Evolutionary conservation across 2,888 invertebrate species (phyloP).

Genomic region (Scaeva pyrastri): DNA sequence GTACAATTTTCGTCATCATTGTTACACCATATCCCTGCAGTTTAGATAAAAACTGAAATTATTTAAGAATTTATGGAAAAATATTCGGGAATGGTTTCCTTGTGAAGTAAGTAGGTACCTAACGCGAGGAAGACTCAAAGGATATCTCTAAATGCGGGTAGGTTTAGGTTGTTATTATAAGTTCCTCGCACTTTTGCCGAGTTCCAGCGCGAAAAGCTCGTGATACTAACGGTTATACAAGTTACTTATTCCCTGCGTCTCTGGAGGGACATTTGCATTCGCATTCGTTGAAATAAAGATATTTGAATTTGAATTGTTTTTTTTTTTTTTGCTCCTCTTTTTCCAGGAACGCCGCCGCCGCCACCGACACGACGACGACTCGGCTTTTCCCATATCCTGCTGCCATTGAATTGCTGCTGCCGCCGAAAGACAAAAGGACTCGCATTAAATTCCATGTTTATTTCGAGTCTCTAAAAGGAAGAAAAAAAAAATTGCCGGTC

Average conservation of each 20-base stretch:
- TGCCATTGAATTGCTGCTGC: background rate
- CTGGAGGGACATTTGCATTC: slow-evolving; percentile 68
- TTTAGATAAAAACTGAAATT: slow-evolving; percentile 64
- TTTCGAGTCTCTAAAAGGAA: slow-evolving; percentile 45
- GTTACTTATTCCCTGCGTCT: slow-evolving; percentile 51
- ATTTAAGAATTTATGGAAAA: slow-evolving; percentile 74
- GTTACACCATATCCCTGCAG: slow-evolving; percentile 43
- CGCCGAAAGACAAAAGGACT: slow-evolving; percentile 55
- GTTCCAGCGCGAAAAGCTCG: background rate
- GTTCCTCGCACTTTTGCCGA: background rate
- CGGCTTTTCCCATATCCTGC: background rate
- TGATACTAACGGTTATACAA: slow-evolving; percentile 43
- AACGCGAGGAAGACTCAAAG: slow-evolving; percentile 19
- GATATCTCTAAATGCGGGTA: slow-evolving; percentile 13
- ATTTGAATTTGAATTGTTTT: slow-evolving; percentile 75
- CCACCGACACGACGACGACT: background rate
- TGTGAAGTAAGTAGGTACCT: slow-evolving; percentile 8
- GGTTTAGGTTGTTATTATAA: too few relatives aligned
- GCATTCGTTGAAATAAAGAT: slow-evolving; percentile 65
- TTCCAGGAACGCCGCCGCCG: too few relatives aligned
- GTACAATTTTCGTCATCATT: slow-evolving; percentile 13
- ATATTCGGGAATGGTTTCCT: slow-evolving; percentile 55
- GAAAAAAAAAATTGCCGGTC: background rate
- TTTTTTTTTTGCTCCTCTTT: slow-evolving; percentile 21
- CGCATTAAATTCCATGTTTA: slow-evolving; percentile 74